Evolutionary conservation across 2,888 invertebrate species (phyloP).

Genomic region (Panzeria rudis): DNA sequence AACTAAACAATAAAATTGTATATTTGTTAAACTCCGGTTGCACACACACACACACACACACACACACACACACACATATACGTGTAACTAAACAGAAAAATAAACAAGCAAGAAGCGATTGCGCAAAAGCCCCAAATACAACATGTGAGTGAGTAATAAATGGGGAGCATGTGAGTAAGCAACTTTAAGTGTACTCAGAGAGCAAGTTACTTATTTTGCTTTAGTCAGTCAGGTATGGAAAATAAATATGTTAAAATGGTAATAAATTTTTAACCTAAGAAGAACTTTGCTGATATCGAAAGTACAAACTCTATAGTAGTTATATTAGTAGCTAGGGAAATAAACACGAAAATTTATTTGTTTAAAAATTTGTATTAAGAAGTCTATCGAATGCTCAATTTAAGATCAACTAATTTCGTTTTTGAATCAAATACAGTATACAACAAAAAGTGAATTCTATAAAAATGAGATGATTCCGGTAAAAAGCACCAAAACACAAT

Average conservation of each 20-base stretch:
- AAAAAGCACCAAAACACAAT: too few species aligned
- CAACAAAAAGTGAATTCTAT: too few species aligned
- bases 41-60: slow-evolving; percentile 9
- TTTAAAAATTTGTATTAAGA: too few species aligned
- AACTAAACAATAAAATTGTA: not conserved
- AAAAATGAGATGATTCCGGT: too few species aligned
- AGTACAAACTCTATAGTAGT: too few species aligned
- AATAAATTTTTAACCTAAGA: too few species aligned
- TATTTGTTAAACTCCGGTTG: slow-evolving; percentile 17
- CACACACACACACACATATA: slow-evolving; percentile 13
- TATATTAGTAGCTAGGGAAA: too few species aligned
- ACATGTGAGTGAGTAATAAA: not conserved
- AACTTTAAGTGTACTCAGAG: not conserved
- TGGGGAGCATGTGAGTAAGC: not conserved
- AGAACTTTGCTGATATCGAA: too few species aligned
- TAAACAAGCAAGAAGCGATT: slow-evolving; percentile 40
- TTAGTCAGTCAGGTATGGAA: not conserved
- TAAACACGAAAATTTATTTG: too few species aligned
- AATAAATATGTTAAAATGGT: not conserved
- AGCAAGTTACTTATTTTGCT: not conserved
- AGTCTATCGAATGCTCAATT: too few species aligned
- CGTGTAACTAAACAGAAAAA: not conserved
- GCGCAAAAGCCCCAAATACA: slow-evolving; percentile 50
- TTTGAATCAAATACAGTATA: too few species aligned
- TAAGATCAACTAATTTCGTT: too few species aligned